phyloP scores from a whole-genome alignment of 2,888 invertebrate species.

The Polymixis flavicincta region DNA sequence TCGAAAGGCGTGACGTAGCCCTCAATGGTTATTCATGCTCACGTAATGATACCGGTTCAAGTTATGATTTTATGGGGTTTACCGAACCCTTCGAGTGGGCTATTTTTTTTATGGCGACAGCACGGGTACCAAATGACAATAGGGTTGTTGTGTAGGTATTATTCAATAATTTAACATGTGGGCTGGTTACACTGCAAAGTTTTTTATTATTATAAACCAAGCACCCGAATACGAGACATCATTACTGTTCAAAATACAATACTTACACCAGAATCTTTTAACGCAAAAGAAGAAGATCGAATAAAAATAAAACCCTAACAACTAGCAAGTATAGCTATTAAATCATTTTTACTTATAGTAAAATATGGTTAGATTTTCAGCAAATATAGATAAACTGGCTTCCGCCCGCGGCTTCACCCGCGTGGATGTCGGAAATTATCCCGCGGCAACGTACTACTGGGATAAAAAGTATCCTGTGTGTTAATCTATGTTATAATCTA shows the following conservation, averaged over 20 bases:
- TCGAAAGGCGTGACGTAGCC: slow-evolving; percentile 87
- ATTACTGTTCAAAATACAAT: slow-evolving; percentile 4
- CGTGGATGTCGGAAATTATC: too few relatives aligned
- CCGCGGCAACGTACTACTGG: too few relatives aligned
- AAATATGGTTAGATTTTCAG: neutral
- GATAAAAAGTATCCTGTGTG: too few relatives aligned
- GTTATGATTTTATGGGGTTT: slow-evolving; percentile 80
- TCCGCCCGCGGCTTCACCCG: too few relatives aligned
- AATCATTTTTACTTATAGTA: neutral
- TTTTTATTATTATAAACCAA: slow-evolving; percentile 29
- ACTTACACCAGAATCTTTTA: neutral
- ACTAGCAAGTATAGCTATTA: neutral
- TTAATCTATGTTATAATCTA: too few relatives aligned
- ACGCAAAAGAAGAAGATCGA: neutral
- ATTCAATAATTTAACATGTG: slow-evolving; percentile 50
- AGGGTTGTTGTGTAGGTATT: slow-evolving; percentile 44
- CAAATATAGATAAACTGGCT: neutral
- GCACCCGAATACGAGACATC: slow-evolving; percentile 16
- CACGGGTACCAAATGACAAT: slow-evolving; percentile 71
- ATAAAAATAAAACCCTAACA: neutral
- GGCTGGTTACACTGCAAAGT: slow-evolving; percentile 22
- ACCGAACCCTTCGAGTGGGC: slow-evolving; percentile 74
- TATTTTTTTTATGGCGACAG: slow-evolving; percentile 74
- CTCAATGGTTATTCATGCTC: slow-evolving; percentile 83
- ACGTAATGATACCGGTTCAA: slow-evolving; percentile 81